Base-by-base conservation (phyloP, 2,888 invertebrate genomes). In the Amphimallon solstitiale region DNA sequence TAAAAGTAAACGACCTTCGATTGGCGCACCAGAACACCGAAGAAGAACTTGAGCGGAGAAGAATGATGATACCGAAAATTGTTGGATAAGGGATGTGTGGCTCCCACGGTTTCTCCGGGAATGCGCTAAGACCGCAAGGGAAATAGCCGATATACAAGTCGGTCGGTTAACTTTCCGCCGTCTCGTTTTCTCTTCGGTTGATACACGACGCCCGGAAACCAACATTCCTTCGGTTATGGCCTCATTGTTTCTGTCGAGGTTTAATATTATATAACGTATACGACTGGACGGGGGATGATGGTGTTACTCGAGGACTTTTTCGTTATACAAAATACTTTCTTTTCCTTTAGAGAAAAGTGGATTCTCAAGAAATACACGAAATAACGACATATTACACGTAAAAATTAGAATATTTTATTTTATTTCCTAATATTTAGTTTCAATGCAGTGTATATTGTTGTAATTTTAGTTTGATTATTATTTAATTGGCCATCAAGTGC, bases 81-180 rank as follows among this genome's bases (percentile, higher is more conserved):
- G 62, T 48, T 48, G 43, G 49, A 29, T 48, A 49, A 49, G 40
- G 49, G 38, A 49, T 17, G 38, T 21, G n/a, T 4, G 21, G 62
- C 43, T 62, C 56, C 63, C n/a, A n/a, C 61, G 54, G 66, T 19
- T 7, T 15, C 19, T 10, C n/a, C 15, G 43, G 29, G 40, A 6
- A 2, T 2, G 38, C 40, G n/a, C 29, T 56, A 68, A 65, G 69
- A 71, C 73, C 74, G 70, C 73, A 73, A 63, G 70, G 71, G 72
- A 74, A 73, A 70, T 71, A 68, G 69, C 70, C 73, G 70, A 74
- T 74, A 74, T 68, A 68, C 68, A 68, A 72, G 52, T 68, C 67
- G 67, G 69, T 66, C 66, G 66, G 67, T 70, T 71, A 70, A 68
- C 68, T 74, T 73, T 69, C 74, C 69, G 72, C 70, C 68, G 66